Percentiles rank a stretch among this genome's conserved stretches.
Conservation (phyloP, 2,888 invertebrate species). For the Merodon equestris region DNA sequence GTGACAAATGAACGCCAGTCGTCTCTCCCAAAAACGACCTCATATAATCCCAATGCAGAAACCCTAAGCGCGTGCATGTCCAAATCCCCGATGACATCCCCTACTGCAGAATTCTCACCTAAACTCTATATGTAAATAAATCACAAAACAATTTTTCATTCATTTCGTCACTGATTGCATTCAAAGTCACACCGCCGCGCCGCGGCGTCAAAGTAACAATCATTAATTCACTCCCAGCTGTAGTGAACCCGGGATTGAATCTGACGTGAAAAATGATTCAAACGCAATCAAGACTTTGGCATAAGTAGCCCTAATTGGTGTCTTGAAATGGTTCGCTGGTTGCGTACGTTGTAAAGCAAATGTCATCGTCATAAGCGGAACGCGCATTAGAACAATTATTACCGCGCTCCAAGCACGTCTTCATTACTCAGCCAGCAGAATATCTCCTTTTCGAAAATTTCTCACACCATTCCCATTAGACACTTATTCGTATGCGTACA, state of each 20-base stretch:
- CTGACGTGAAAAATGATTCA: constrained; percentile 58
- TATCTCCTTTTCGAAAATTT: constrained; percentile 37
- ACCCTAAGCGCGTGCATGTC: constrained; percentile 14
- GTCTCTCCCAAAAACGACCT: constrained; percentile 8
- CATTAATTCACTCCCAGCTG: constrained; percentile 55
- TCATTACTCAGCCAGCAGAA: constrained; percentile 30
- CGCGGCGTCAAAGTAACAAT: constrained; percentile 8
- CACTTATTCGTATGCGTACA: too few species aligned
- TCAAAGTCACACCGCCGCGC: constrained; percentile 48
- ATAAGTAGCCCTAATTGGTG: constrained; percentile 13
- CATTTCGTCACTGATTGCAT: constrained; percentile 52
- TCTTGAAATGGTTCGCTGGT: neutral
- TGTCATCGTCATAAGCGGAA: constrained; percentile 57
- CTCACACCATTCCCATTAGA: too few species aligned
- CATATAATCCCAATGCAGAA: neutral
- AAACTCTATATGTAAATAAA: constrained; percentile 54
- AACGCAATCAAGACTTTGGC: constrained; percentile 15
- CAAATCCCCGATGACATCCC: constrained; percentile 29
- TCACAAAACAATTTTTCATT: constrained; percentile 61
- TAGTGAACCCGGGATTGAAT: constrained; percentile 33
- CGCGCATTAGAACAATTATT: constrained; percentile 5
- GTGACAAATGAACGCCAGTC: constrained; percentile 17
- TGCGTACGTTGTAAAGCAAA: constrained; percentile 38
- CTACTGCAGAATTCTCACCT: neutral
- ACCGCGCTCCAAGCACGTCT: neutral